A percentile compares a stretch with the other conserved stretches of the same genome.
Evolutionary conservation across 2,113 vertebrate genomes (phyloP).

Genomic region (Pedetes capensis): DNA sequence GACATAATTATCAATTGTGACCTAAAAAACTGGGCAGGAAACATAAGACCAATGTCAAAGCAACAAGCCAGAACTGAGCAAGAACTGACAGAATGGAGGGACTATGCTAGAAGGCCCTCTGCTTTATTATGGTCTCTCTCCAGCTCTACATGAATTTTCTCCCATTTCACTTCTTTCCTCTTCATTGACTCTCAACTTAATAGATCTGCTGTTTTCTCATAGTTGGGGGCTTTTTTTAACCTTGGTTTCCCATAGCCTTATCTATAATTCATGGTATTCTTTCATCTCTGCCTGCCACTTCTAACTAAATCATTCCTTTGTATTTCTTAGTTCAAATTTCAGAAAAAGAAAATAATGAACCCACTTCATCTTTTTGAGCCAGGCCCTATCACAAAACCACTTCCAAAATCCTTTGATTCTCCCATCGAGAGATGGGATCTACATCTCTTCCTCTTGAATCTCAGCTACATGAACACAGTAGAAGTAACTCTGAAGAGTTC

Average conservation of each 20-base stretch:
- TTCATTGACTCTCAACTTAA: background rate
- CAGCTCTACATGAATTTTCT: background rate
- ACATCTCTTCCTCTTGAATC: background rate
- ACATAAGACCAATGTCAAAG: background rate
- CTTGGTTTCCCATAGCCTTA: background rate
- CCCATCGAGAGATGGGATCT: background rate
- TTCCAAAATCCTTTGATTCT: background rate
- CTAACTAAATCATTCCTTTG: background rate
- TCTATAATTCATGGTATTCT: background rate
- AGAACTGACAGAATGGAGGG: background rate
- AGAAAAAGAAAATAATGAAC: background rate
- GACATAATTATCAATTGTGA: background rate
- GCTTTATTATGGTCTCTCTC: background rate
- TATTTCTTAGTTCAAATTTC: background rate
- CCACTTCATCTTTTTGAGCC: background rate
- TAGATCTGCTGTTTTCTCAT: background rate
- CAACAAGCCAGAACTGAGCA: background rate
- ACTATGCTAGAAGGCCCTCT: background rate
- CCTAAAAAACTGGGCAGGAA: background rate
- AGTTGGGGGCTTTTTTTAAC: background rate
- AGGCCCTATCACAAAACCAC: background rate
- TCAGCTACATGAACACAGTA: background rate
- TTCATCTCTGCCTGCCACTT: background rate
- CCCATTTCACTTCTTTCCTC: background rate
- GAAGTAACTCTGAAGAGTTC: background rate